Base-by-base conservation (phyloP, 2,113 vertebrate genomes). In the Scomber colias region DNA sequence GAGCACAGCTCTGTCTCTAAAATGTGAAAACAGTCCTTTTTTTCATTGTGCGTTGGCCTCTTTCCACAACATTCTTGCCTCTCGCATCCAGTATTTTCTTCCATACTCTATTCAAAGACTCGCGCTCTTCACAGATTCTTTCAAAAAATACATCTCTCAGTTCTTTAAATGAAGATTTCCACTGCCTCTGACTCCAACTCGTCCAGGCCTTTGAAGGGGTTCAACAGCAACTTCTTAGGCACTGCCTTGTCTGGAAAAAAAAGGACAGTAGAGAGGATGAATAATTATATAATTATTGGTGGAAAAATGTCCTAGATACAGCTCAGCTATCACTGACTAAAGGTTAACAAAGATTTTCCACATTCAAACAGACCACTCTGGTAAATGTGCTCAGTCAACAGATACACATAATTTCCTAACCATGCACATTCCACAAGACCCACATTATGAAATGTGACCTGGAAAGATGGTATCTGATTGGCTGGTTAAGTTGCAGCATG, bases 151-250 rank as follows among this genome's bases (percentile, higher is more conserved):
- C 60, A 71, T 50, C 54, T 51, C 53, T 75, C 15, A 21, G 50
- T 71, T 69, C 53, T 84, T 92, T 85, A 95, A 88, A 95, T 95
- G 83, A 95, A 95, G 84, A 95, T 94, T 80, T 95, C 94, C 76
- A 93, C 94, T 11, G 93, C 92, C 40, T 95, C 94, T 0, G 92
- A 80, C 48, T 94, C 91, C 82, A 95, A 78, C 31, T 90, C 92
- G 49, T 94, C 93, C 86, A 94, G 64, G 51, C 93, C 94, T 81
- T 84, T 82, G 65, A 95, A 93, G 14, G 91, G 88, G 81, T 94
- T 92, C 45, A 71, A 67, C 50, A 85, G 66, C 71, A 87, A 75
- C 84, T 89, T 90, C 59, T 83, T 89, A 61, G 89, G 71, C 9
- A 59, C 85, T 82, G 82, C 61, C 61, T 83, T 92, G 57, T 90